Percentiles rank a stretch among this genome's conserved stretches.
Evolutionary conservation across 2,797 vertebrate genomes (phyloP).

Genomic region (Oreortyx pictus): DNA sequence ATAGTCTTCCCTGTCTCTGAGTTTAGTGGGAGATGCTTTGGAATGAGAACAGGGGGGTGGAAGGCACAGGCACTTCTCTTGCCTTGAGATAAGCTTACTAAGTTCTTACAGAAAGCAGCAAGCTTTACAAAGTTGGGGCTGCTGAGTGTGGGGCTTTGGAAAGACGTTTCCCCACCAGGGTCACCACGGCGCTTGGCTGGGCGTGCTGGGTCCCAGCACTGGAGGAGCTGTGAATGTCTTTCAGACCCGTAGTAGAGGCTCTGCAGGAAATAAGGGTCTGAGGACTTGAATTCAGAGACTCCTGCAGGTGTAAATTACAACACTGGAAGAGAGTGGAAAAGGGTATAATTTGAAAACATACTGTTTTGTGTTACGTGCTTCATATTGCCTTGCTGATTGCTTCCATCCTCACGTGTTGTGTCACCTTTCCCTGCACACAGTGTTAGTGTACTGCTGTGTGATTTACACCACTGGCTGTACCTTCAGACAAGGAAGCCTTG

Average conservation of each 20-base stretch:
- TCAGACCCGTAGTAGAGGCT: background rate
- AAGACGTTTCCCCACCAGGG: background rate
- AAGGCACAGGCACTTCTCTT: background rate
- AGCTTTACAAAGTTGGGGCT: background rate
- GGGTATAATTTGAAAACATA: slow-evolving; percentile 17
- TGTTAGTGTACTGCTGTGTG: background rate
- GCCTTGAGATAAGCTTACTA: background rate
- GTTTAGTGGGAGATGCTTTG: background rate
- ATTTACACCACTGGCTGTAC: background rate
- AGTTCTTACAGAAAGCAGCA: background rate
- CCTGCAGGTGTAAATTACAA: slow-evolving; percentile 43
- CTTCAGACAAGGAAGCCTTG: background rate
- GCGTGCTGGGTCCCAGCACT: background rate
- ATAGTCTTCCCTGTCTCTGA: background rate
- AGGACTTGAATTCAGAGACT: slow-evolving; percentile 20
- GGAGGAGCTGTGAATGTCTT: background rate
- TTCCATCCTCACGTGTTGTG: accelerated
- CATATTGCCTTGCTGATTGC: background rate
- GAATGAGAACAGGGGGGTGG: background rate
- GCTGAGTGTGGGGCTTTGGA: background rate
- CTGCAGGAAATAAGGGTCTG: slow-evolving; percentile 14
- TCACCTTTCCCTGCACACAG: background rate
- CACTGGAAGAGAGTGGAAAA: background rate
- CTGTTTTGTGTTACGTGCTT: background rate
- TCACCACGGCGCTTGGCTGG: background rate